Base-by-base conservation (phyloP, 2,888 invertebrate species). In the Drosophila vallismaia region DNA sequence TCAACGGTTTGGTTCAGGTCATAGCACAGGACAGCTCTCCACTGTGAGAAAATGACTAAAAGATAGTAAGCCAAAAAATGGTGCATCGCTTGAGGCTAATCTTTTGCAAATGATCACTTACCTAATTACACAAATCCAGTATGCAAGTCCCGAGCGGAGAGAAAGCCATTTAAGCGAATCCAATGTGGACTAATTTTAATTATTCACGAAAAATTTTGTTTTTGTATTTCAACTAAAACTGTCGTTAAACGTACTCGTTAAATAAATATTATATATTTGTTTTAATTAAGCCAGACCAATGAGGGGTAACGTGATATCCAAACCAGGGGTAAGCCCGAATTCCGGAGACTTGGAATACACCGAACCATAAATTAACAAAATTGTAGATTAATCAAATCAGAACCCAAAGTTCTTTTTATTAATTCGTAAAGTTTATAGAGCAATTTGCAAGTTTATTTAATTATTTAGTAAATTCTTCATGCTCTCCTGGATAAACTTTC, bases 401-500 rank as follows among this genome's bases (percentile, higher is more conserved):
- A 14, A 14, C 14, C 1, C 14, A 14, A 14, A 14, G 14, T 14
- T 14, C 2, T 1, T 19, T 2, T 19, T 19, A 19, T 19, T 19
- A 19, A 19, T 19, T 19, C 19, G 19, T 19, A 19, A 19, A 19
- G 2, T 19, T 2, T 19, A 14, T 14, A 14, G 14, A 14, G 14
- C 14, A 1, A 14, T 14, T 14, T 14, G 14, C 14, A 4, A 4
- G 10, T 10, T 33, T 33, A 33, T 33, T 33, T 33, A 10, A 14
- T 10, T 7, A 7, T 26, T 19, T 10, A 59, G 1, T 6, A 80
- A 12, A 1, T 0, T 2, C 0, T 10, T 10, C 0, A 77, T 57
- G 7, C 52, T 38, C 0, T 52, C 33, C 7, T 54, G 19, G 7
- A 84, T 77, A 0, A 88, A 84, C 1, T 88, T 86, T 10, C 50